These are phyloP conservation scores for Xenopus tropicalis DNA, from an alignment of 2,113 vertebrate species.

Conservation along the genomic window UCB_Xtro_10.0 CM004447.2:99861001-99861500, in stretches of 20 bases:
- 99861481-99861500: too few relatives aligned
- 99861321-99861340: too few relatives aligned
- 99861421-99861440: too few relatives aligned
- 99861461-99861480: too few relatives aligned
- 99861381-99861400: too few relatives aligned
- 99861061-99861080: slow-evolving; percentile 92
- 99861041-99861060: slow-evolving; percentile 94
- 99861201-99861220: slow-evolving; percentile 98
- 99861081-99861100: slow-evolving; percentile 97
- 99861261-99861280: too few relatives aligned
- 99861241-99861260: slow-evolving; percentile 39
- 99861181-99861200: slow-evolving; percentile 87
- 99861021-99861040: slow-evolving; percentile 97
- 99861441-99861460: too few relatives aligned
- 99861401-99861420: too few relatives aligned
- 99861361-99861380: too few relatives aligned
- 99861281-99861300: too few relatives aligned
- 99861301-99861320: too few relatives aligned
- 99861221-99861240: slow-evolving; percentile 93
- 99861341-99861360: too few relatives aligned
- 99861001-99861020: slow-evolving; percentile 77
- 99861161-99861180: slow-evolving; percentile 86
- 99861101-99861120: slow-evolving; percentile 95
- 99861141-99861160: slow-evolving; percentile 94
- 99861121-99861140: slow-evolving; percentile 98